These are phyloP conservation scores for Drosophila rufa DNA, from an alignment of 1,140 invertebrate genomes.

Conservation along the genomic window DNA sequence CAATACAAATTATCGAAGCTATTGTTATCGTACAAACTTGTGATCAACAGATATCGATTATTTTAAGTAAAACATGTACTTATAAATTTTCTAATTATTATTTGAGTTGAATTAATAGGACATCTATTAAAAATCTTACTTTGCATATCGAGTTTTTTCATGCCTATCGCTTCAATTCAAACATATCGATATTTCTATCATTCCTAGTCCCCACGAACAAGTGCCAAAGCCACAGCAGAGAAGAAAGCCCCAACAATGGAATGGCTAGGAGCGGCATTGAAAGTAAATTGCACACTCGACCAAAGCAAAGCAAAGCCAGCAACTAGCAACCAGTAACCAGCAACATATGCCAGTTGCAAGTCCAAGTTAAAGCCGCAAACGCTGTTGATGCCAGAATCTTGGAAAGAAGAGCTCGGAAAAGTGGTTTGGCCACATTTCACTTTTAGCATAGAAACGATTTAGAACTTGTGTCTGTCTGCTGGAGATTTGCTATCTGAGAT, in stretches of 20 bases:
- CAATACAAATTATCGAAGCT: too few relatives aligned
- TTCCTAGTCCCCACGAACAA: conserved; percentile 38
- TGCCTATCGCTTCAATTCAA: too few relatives aligned
- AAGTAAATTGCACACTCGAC: conserved; percentile 76
- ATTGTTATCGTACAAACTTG: too few relatives aligned
- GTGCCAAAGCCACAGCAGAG: conserved; percentile 58
- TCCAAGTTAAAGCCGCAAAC: conserved; percentile 40
- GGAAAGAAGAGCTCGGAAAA: conserved; percentile 50
- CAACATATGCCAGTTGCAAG: conserved; percentile 41
- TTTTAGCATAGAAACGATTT: conserved; percentile 82
- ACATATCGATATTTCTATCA: not conserved
- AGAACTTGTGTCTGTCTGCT: conserved; percentile 62
- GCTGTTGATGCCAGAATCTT: conserved; percentile 21
- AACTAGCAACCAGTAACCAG: not conserved
- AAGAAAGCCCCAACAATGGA: conserved; percentile 57
- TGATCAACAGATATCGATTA: too few relatives aligned
- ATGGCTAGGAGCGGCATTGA: conserved; percentile 70
- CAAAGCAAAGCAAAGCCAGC: conserved; percentile 29
- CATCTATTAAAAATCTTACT: too few relatives aligned
- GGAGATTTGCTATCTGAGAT: conserved; percentile 21
- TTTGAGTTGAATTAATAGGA: too few relatives aligned
- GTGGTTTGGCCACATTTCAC: conserved; percentile 77
- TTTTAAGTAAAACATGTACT: too few relatives aligned
- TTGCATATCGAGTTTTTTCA: too few relatives aligned
- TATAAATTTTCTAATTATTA: too few relatives aligned